A percentile compares a stretch with the other conserved stretches of the same genome.
Evolutionary conservation across 2,797 vertebrate genomes (phyloP).

Genomic region (Erithacus rubecula): DNA sequence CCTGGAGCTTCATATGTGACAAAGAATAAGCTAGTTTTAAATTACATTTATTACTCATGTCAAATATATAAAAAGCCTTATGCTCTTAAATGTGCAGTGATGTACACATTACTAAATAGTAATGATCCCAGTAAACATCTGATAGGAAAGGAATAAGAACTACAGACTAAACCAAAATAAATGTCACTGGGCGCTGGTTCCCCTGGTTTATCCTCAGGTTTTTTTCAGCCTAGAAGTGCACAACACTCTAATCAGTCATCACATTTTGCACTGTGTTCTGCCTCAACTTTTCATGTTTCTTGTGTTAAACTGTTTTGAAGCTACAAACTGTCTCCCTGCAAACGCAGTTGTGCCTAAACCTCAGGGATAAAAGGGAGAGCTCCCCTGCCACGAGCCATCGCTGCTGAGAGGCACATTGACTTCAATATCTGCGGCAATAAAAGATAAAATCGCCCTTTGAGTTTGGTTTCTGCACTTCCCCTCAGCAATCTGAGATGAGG

Average conservation of each 20-base stretch:
- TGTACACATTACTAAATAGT: not conserved
- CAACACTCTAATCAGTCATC: not conserved
- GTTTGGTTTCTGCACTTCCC: not conserved
- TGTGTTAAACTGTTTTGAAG: not conserved
- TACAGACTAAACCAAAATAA: not conserved
- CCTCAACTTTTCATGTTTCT: not conserved
- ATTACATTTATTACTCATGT: not conserved
- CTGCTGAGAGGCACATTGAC: not conserved
- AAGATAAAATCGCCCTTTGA: not conserved
- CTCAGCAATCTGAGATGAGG: not conserved
- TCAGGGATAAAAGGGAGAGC: accelerated
- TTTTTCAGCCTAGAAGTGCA: not conserved
- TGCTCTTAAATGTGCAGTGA: not conserved
- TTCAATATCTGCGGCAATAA: not conserved
- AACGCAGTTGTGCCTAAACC: not conserved
- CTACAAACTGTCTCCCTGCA: not conserved
- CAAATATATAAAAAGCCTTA: not conserved
- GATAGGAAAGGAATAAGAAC: not conserved
- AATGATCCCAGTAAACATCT: not conserved
- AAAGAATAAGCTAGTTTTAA: not conserved
- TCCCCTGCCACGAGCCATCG: not conserved
- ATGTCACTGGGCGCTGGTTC: not conserved
- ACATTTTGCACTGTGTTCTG: not conserved
- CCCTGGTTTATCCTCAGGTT: not conserved
- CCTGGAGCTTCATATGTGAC: not conserved